Evolutionary conservation across 2,797 vertebrate genomes (phyloP), one percentile per base, ranked within the genome.

Genomic region (Channa striata): DNA sequence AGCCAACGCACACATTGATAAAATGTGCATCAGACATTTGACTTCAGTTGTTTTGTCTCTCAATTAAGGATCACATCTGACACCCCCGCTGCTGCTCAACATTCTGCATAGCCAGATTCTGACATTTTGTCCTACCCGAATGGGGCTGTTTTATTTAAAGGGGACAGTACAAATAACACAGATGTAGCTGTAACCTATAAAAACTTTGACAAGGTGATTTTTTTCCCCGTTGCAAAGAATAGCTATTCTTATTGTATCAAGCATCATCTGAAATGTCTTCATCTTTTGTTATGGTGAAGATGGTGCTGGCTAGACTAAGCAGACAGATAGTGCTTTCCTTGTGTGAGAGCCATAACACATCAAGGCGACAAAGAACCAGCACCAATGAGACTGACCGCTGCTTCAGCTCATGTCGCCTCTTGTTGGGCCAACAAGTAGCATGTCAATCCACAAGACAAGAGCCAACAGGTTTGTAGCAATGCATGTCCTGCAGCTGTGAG

Each of bases 1-100:
- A 36, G n/a, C 36, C 40, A 19, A 62, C 50, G 6, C 20, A 68
- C 13, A 74, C 36, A 50, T n/a, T n/a, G n/a, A n/a, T n/a, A n/a
- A n/a, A n/a, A n/a, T n/a, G n/a, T n/a, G 16, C 20, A 46, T 39
- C 40, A 39, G 16, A 44, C 20, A 30, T 54, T 25, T 73, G 17
- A 37, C 58, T 54, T 57, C 2, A 50, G 14, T 20, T 42, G 10
- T 49, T 21, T 12, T 64, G 33, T 16, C 14, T 6, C 8, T 19
- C 19, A 47, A 36, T 44, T 10, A 57, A 8, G 48, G 13, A 60
- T 60, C 50, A 37, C 25, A 36, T 8, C 34, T 13, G 8, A 57
- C 20, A 51, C 33, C 3, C 21, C 39, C 23, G 12, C 20, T 46
- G 13, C 14, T 2, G 17, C 8, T 33, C 13, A 59, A 23, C 8